Percentiles rank a stretch among this genome's conserved stretches.
phyloP scores from a whole-genome alignment of 2,797 vertebrate species.

The Adelosebastes latens region DNA sequence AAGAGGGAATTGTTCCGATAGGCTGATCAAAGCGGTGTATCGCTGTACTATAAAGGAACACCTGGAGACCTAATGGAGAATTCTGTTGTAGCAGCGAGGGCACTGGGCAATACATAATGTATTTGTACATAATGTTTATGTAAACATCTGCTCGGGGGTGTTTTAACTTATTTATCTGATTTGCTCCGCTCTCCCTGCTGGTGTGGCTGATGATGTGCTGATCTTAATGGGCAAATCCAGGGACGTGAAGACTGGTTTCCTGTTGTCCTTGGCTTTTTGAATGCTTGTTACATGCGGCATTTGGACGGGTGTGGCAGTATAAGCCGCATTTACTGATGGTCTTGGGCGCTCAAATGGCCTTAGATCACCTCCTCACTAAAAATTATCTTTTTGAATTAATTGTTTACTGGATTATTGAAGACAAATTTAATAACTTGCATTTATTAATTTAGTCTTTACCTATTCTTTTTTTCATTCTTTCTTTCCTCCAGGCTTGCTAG shows the following conservation, averaged over 20 bases:
- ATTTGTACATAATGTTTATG: constrained; percentile 80
- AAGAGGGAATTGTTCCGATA: constrained; percentile 82
- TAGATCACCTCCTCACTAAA: constrained; percentile 14
- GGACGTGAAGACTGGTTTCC: constrained; percentile 37
- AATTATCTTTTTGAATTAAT: constrained; percentile 6
- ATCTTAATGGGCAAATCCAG: constrained; percentile 71
- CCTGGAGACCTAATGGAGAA: constrained; percentile 80
- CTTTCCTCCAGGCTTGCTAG: background rate
- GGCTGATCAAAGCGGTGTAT: constrained; percentile 80
- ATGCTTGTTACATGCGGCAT: constrained; percentile 7
- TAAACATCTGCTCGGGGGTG: constrained; percentile 80
- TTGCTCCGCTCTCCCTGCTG: constrained; percentile 55
- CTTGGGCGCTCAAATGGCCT: constrained; percentile 3
- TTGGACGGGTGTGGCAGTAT: constrained; percentile 10
- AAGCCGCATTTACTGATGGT: constrained; percentile 15
- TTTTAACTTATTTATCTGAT: constrained; percentile 79
- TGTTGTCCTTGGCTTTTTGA: constrained; percentile 48
- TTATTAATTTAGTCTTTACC: constrained; percentile 5
- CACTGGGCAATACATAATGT: constrained; percentile 77
- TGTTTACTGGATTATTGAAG: constrained; percentile 14
- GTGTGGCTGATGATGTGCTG: constrained; percentile 68
- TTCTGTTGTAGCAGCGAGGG: constrained; percentile 70
- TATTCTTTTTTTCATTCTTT: background rate
- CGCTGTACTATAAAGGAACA: constrained; percentile 77
- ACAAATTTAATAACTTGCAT: constrained; percentile 15